phyloP scores from a whole-genome alignment of 2,113 vertebrate genomes.

The Donacobius atricapilla region DNA sequence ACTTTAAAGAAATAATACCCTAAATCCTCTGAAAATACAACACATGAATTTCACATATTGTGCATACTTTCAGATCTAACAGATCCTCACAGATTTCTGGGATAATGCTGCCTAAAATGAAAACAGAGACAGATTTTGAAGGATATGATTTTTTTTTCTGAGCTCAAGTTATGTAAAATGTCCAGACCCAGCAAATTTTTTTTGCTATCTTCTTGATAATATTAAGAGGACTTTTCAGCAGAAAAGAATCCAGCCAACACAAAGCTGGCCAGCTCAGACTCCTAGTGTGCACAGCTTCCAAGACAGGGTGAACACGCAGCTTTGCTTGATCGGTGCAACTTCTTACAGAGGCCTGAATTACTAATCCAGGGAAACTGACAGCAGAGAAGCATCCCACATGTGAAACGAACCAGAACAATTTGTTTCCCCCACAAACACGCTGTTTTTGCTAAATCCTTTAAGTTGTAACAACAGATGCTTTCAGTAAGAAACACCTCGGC shows the following conservation, averaged over 20 bases:
- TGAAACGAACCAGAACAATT: background rate
- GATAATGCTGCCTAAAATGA: background rate
- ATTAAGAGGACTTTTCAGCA: background rate
- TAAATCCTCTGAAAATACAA: background rate
- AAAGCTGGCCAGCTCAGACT: background rate
- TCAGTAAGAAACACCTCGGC: background rate
- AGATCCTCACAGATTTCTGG: background rate
- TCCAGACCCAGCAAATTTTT: background rate
- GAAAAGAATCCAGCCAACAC: background rate
- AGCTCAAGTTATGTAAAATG: background rate
- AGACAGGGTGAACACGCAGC: background rate
- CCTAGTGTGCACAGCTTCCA: background rate
- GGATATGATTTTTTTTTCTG: background rate
- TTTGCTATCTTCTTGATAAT: background rate
- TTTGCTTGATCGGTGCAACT: background rate
- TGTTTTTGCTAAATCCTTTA: background rate
- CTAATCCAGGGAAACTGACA: background rate
- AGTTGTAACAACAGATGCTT: background rate
- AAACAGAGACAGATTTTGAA: background rate
- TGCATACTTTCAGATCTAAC: background rate
- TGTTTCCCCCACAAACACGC: background rate
- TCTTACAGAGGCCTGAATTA: background rate
- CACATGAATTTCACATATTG: background rate
- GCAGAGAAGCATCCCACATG: background rate
- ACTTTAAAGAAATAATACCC: background rate